Conservation (phyloP, 2,888 invertebrate genomes). For the Callyntrura sp. region DNA sequence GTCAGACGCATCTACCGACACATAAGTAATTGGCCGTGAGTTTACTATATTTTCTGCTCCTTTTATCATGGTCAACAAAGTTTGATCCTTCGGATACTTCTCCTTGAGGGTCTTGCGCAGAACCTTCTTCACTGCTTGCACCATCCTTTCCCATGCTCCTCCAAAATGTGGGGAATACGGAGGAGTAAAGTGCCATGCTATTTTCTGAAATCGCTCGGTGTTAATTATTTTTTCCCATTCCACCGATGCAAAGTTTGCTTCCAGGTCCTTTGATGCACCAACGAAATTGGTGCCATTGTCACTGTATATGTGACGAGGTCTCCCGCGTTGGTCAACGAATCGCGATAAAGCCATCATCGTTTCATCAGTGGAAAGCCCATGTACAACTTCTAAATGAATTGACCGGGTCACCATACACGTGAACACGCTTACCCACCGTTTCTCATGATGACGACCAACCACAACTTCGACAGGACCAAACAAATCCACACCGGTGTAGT, state of each 20-base stretch:
- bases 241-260: neutral
- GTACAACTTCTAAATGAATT: constrained; percentile 49
- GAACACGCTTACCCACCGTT: constrained; percentile 44
- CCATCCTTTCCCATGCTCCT: neutral
- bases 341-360: constrained; percentile 26
- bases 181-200: constrained; percentile 15
- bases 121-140: neutral
- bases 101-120: neutral
- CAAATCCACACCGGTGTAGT: constrained; percentile 1
- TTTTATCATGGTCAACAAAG: neutral
- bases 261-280: constrained; percentile 22
- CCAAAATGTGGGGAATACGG: neutral
- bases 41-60: constrained; percentile 22
- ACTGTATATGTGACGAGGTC: neutral
- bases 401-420: constrained; percentile 41
- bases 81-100: neutral
- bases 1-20: neutral
- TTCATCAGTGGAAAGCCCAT: neutral
- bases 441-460: constrained; percentile 30
- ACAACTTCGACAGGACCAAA: constrained; percentile 36
- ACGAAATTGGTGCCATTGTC: constrained; percentile 66
- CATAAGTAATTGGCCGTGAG: constrained; percentile 3
- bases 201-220: neutral
- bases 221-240: neutral
- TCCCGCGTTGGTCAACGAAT: constrained; percentile 15